Evolutionary conservation across 2,113 vertebrate species (phyloP).

Genomic region (Chaenogobius annularis): DNA sequence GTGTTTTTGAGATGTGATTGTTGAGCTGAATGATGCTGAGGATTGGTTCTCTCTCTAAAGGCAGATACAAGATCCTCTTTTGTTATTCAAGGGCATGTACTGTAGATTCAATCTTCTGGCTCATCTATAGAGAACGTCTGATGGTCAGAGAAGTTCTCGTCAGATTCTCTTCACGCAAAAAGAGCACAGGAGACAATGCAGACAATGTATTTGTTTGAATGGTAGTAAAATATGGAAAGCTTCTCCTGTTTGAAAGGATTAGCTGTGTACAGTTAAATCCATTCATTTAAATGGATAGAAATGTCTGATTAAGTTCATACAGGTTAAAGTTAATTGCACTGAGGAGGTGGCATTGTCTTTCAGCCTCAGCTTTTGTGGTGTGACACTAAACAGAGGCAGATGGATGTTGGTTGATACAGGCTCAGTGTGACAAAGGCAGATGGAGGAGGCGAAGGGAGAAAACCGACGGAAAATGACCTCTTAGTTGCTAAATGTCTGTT

Average conservation of each 20-base stretch:
- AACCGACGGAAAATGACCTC: constrained; percentile 41
- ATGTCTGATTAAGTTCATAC: background rate
- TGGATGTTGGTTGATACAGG: constrained; percentile 19
- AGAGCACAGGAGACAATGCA: too few relatives aligned
- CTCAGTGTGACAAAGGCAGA: constrained; percentile 32
- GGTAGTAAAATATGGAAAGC: background rate
- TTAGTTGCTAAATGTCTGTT: constrained; percentile 24
- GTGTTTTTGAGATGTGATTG: too few relatives aligned
- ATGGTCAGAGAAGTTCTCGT: background rate
- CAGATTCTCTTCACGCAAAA: too few relatives aligned
- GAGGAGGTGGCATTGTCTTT: constrained; percentile 1
- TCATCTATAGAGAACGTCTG: constrained; percentile 16
- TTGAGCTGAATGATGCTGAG: background rate
- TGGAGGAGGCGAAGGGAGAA: constrained; percentile 4
- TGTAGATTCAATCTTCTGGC: background rate
- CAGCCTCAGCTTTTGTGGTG: background rate
- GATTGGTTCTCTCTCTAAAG: too few relatives aligned
- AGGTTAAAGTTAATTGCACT: background rate
- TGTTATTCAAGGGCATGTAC: too few relatives aligned
- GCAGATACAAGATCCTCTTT: too few relatives aligned
- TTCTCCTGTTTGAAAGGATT: background rate
- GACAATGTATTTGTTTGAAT: too few relatives aligned
- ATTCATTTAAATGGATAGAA: background rate
- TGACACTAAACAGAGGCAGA: constrained; percentile 39
- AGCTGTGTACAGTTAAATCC: too few relatives aligned